Percentiles rank a stretch among this genome's conserved stretches.
Evolutionary conservation across 2,113 vertebrate species (phyloP).

Genomic region (Reinhardtius hippoglossoides): DNA sequence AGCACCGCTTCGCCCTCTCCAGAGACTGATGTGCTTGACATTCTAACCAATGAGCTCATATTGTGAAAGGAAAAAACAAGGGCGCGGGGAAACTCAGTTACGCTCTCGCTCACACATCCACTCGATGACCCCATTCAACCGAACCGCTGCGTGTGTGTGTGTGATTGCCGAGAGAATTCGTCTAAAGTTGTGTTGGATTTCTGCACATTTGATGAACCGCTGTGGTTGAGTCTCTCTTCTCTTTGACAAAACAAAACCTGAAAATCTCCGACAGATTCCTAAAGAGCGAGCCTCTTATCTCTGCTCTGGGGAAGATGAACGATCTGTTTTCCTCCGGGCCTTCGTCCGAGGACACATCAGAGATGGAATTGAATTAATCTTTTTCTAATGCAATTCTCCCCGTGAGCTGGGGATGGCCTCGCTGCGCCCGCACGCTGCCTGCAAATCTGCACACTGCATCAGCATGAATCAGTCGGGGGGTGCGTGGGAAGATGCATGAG

Average conservation of each 20-base stretch:
- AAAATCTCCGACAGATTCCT: constrained; percentile 7
- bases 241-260: constrained; percentile 24
- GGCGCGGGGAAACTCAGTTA: constrained; percentile 21
- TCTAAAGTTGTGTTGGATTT: constrained; percentile 17
- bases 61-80: constrained; percentile 57
- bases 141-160: neutral
- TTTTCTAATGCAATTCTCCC: constrained; percentile 34
- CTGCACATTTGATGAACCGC: constrained; percentile 44
- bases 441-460: constrained; percentile 13
- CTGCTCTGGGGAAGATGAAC: constrained; percentile 52
- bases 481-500: constrained; percentile 3
- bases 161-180: constrained; percentile 7
- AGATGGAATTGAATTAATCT: constrained; percentile 50
- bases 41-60: constrained; percentile 58
- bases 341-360: constrained; percentile 38
- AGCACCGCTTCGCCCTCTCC: constrained; percentile 33
- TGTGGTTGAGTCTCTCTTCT: constrained; percentile 13
- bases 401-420: neutral
- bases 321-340: constrained; percentile 41
- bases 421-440: neutral
- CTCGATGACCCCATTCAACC: constrained; percentile 12
- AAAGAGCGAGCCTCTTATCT: constrained; percentile 36
- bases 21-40: constrained; percentile 65
- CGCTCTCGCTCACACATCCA: neutral
- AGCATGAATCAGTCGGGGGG: neutral